These are phyloP conservation scores for Eulemur coronatus DNA, from an alignment of 2,797 vertebrate species.

Conservation along the genomic window DNA sequence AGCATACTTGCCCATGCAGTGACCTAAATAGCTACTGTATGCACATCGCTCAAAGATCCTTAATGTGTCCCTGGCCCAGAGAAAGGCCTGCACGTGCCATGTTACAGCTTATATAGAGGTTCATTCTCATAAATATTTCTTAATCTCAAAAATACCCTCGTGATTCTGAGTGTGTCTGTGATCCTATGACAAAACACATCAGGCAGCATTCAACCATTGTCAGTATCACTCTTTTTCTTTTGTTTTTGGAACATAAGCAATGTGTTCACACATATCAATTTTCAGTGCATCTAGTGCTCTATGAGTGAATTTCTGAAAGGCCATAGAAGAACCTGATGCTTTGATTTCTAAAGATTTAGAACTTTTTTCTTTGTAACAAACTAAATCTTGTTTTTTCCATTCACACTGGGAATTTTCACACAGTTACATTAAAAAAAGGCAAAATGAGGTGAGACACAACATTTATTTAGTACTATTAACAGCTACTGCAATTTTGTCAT, in stretches of 20 bases:
- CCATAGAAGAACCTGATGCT: not conserved
- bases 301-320: not conserved
- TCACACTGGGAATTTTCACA: not conserved
- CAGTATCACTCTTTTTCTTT: not conserved
- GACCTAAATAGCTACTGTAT: not conserved
- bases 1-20: not conserved
- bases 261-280: not conserved
- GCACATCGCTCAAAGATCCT: not conserved
- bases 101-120: not conserved
- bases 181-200: not conserved
- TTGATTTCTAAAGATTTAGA: not conserved
- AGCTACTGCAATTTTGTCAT: not conserved
- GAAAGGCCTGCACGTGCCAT: not conserved
- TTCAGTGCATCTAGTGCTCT: not conserved
- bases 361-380: not conserved
- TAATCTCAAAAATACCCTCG: not conserved
- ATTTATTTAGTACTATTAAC: not conserved
- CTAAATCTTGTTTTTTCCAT: not conserved
- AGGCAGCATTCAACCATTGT: not conserved
- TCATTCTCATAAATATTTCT: not conserved
- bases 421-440: not conserved
- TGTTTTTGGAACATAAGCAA: not conserved
- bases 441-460: not conserved
- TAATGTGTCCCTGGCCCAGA: not conserved
- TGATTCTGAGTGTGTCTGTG: not conserved